Percentiles rank a stretch among this genome's conserved stretches.
Conservation (phyloP, 2,797 vertebrate genomes). For the Eptatretus atami region DNA sequence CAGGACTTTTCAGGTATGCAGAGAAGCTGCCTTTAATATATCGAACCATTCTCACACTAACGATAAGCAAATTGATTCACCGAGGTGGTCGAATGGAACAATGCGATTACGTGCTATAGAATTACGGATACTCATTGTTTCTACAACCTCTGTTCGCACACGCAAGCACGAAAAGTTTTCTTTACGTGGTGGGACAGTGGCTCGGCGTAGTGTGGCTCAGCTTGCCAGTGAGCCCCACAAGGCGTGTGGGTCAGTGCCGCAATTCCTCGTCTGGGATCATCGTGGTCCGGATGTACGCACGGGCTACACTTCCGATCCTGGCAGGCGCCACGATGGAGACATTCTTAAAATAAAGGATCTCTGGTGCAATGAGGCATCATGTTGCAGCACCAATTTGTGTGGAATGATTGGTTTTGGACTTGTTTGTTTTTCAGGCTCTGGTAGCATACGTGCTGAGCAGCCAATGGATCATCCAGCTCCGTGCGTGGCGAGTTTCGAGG, state of each 20-base stretch:
- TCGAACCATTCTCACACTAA: too few species aligned
- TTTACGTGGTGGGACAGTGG: conserved; percentile 39
- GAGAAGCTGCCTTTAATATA: background rate
- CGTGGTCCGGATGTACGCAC: conserved; percentile 61
- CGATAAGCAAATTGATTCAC: too few species aligned
- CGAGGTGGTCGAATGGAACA: too few species aligned
- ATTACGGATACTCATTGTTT: background rate
- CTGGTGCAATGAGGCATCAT: too few species aligned
- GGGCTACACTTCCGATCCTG: conserved; percentile 54
- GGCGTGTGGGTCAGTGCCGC: conserved; percentile 57
- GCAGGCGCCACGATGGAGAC: conserved; percentile 80
- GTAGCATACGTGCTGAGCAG: conserved; percentile 56
- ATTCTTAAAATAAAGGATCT: conserved; percentile 73
- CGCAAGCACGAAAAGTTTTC: conserved; percentile 86
- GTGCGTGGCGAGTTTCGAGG: conserved; percentile 81
- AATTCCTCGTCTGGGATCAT: conserved; percentile 87
- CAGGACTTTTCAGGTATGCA: conserved; percentile 59
- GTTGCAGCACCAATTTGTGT: background rate
- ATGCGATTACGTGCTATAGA: too few species aligned
- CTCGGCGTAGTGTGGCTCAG: conserved; percentile 66
- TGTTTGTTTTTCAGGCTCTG: conserved; percentile 24
- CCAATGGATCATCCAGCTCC: conserved; percentile 59
- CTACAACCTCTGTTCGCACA: background rate
- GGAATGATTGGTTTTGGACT: background rate
- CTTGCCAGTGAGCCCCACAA: conserved; percentile 55